Evolutionary conservation across 1,140 invertebrate species (phyloP).

Genomic region (Drosophila mayri): DNA sequence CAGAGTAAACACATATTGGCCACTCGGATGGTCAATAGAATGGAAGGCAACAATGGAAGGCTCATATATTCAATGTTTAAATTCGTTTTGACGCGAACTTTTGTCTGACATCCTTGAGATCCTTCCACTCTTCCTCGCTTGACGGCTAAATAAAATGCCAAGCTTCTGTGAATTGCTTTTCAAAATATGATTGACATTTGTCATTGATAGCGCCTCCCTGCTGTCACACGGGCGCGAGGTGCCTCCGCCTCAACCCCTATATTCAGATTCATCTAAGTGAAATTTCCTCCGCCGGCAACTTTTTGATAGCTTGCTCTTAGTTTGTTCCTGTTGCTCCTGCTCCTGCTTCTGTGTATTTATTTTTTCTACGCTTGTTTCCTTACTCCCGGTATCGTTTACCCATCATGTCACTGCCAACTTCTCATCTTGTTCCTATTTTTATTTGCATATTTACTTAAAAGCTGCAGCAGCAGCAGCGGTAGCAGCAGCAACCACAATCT

Average conservation of each 20-base stretch:
- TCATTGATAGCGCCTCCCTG: conserved; percentile 44
- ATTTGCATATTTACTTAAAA: conserved; percentile 81
- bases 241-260: background rate
- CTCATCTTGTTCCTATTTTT: conserved; percentile 69
- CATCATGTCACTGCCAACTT: conserved; percentile 75
- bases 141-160: conserved; percentile 52
- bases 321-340: conserved; percentile 22
- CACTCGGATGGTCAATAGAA: conserved; percentile 1
- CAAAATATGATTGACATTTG: conserved; percentile 60
- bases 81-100: conserved; percentile 29
- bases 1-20: conserved; percentile 9
- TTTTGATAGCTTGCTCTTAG: conserved; percentile 26
- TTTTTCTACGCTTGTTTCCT: conserved; percentile 22
- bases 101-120: conserved; percentile 21
- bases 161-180: conserved; percentile 48
- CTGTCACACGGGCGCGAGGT: conserved; percentile 11
- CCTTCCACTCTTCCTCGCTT: conserved; percentile 4
- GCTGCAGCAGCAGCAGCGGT: conserved; percentile 31
- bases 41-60: conserved; percentile 8
- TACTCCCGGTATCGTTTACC: conserved; percentile 63
- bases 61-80: conserved; percentile 18
- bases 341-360: conserved; percentile 10
- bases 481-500: conserved; percentile 46
- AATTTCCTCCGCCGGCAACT: conserved; percentile 37
- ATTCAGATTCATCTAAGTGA: conserved; percentile 34